Percentiles rank a stretch among this genome's conserved stretches.
These are phyloP conservation scores for Tenthredo scrophulariae DNA, from an alignment of 2,888 invertebrate genomes.

Conservation along the genomic window DNA sequence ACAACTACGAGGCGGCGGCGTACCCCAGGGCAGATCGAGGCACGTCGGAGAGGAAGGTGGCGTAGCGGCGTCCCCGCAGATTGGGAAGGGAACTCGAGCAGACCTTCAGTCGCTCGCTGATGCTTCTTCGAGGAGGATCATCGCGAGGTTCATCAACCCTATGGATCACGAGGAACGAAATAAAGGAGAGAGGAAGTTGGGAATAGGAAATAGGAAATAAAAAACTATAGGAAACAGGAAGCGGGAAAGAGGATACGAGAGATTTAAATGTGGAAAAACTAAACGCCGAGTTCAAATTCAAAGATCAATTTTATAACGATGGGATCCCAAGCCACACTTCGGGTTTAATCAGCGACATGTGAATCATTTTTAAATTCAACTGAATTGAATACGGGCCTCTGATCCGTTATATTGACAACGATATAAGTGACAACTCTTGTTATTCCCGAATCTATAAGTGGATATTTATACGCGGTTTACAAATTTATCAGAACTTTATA, in stretches of 20 bases:
- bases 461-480: too few species aligned
- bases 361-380: not conserved
- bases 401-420: too few species aligned
- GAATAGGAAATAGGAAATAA: not conserved
- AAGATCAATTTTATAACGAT: not conserved
- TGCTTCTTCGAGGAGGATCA: slow-evolving; percentile 72
- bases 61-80: slow-evolving; percentile 54
- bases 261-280: not conserved
- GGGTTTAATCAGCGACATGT: not conserved
- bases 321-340: not conserved
- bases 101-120: slow-evolving; percentile 75
- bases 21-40: slow-evolving; percentile 45
- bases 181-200: not conserved
- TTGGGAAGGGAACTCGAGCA: slow-evolving; percentile 53
- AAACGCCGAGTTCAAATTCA: too few species aligned
- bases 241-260: not conserved
- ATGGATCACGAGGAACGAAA: not conserved
- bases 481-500: too few species aligned
- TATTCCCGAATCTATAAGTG: too few species aligned
- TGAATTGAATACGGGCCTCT: too few species aligned
- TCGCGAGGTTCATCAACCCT: slow-evolving; percentile 53
- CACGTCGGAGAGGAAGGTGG: slow-evolving; percentile 55
- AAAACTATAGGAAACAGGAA: not conserved
- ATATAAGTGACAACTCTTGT: too few species aligned
- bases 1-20: not conserved